Evolutionary conservation across 2,888 invertebrate species (phyloP).

Genomic region (Malachius bipustulatus): DNA sequence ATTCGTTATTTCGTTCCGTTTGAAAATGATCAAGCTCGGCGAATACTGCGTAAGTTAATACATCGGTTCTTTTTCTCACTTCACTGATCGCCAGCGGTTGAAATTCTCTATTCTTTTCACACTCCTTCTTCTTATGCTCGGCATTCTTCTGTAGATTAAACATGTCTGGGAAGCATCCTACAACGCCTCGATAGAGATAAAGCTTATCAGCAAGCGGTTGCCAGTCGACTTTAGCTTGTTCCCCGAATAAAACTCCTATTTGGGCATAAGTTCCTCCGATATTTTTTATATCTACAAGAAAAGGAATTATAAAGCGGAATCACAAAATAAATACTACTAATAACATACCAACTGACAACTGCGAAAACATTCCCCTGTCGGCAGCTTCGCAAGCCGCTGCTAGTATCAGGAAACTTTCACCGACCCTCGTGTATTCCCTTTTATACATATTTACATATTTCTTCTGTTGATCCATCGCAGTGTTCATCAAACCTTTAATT

Average conservation of each 20-base stretch:
- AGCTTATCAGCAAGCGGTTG: conserved; percentile 83
- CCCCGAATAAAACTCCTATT: conserved; percentile 80
- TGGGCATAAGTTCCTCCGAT: conserved; percentile 83
- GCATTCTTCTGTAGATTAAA: conserved; percentile 81
- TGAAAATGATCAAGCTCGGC: conserved; percentile 95
- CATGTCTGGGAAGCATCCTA: conserved; percentile 82
- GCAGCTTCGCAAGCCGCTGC: conserved; percentile 77
- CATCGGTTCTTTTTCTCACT: conserved; percentile 74
- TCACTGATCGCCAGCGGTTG: conserved; percentile 67
- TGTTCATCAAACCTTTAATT: conserved; percentile 69
- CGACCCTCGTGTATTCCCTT: conserved; percentile 82
- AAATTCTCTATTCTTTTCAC: conserved; percentile 72
- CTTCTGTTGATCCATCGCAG: conserved; percentile 76
- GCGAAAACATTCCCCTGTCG: conserved; percentile 50
- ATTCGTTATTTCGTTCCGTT: conserved; percentile 70
- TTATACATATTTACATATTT: conserved; percentile 75
- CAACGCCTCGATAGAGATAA: conserved; percentile 88
- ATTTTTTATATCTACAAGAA: conserved; percentile 42
- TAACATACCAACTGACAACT: conserved; percentile 56
- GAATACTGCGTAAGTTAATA: conserved; percentile 83
- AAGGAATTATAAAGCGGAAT: conserved; percentile 4
- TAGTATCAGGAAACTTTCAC: conserved; percentile 73
- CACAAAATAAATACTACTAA: conserved; percentile 31
- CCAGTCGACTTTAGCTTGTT: conserved; percentile 83
- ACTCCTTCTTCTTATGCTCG: conserved; percentile 80